These are phyloP conservation scores for Netelia inedita DNA, from an alignment of 2,888 invertebrate species.

Conservation along the genomic window DNA sequence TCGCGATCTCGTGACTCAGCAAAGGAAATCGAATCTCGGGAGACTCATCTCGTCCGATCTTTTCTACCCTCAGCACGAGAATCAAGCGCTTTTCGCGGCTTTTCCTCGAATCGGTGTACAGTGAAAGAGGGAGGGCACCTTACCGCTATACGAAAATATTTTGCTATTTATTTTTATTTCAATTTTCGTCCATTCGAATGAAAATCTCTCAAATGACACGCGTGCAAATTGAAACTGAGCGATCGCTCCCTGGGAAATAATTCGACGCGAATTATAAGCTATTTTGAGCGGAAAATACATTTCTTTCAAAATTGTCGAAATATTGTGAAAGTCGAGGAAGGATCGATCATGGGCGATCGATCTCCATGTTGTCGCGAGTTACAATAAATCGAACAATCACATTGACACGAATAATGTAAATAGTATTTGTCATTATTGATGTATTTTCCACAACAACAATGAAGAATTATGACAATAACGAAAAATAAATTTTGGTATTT, in stretches of 20 bases:
- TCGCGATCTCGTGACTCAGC: conserved; percentile 82
- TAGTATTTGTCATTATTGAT: not conserved
- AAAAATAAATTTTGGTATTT: too few relatives aligned
- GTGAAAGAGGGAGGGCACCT: conserved; percentile 5
- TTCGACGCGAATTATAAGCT: conserved; percentile 49
- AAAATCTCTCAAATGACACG: conserved; percentile 42
- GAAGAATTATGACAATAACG: too few relatives aligned
- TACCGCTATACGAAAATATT: conserved; percentile 70
- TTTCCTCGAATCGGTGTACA: conserved; percentile 52
- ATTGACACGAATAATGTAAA: not conserved
- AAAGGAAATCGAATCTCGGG: conserved; percentile 79
- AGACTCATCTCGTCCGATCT: conserved; percentile 79
- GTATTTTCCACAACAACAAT: not conserved
- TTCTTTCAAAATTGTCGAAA: conserved; percentile 69
- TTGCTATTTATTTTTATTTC: conserved; percentile 56
- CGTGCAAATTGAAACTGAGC: conserved; percentile 65
- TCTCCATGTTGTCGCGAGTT: conserved; percentile 51
- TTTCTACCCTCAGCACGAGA: conserved; percentile 48
- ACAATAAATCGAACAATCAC: conserved; percentile 29
- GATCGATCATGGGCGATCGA: conserved; percentile 69
- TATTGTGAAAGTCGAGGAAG: conserved; percentile 70
- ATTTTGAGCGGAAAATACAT: conserved; percentile 27
- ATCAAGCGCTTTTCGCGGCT: conserved; percentile 64
- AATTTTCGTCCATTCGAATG: conserved; percentile 11
- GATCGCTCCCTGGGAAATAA: conserved; percentile 72